Base-by-base conservation (phyloP, 2,888 invertebrate species). In the Tenthredo scrophulariae region DNA sequence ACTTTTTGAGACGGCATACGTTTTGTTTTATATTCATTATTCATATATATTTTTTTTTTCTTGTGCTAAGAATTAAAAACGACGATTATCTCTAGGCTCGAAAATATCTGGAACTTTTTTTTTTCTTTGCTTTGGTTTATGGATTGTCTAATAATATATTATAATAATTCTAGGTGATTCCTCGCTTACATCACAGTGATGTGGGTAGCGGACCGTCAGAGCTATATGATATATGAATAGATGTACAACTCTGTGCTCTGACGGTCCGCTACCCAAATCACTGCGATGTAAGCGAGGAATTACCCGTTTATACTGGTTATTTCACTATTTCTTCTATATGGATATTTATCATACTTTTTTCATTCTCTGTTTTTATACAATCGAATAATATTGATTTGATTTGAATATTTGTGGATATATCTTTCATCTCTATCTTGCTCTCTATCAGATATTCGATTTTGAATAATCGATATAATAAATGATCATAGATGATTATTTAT, bases 1-100 rank as follows among this genome's bases (percentile, higher is more conserved):
- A 92, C 92, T 92, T 92, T 91, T 89, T 89, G 86, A 92, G 92
- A 92, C 92, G 92, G 92, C 91, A 91, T 90, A 87, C 88, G 89
- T 91, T 91, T 86, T 54, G 33, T 79, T 74, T 84, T 50, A 82
- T 80, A 80, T 67, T 80, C 26, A 84, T 33, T 58, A 46, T 58
- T 40, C 9, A 74, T 50, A 58, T 62, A 86, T 29, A 40, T 46
- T 70, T 50, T 18, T n/a, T 46, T 15, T 77, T 67, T 26, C 33
- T 33, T 37, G n/a, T 1, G 75, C 15, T 54, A 84, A 40, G 65
- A 83, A 80, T 26, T 3, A 79, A 58, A 54, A 33, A 80, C 80
- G 62, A 62, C 40, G 58, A 80, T 58, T 62, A 37, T 37, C 37
- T 58, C 43, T 80, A 65, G 85, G 84, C 84, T 83, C 84, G 85